Conservation (phyloP, 2,113 vertebrate species). For the Festucalex cinctus region DNA sequence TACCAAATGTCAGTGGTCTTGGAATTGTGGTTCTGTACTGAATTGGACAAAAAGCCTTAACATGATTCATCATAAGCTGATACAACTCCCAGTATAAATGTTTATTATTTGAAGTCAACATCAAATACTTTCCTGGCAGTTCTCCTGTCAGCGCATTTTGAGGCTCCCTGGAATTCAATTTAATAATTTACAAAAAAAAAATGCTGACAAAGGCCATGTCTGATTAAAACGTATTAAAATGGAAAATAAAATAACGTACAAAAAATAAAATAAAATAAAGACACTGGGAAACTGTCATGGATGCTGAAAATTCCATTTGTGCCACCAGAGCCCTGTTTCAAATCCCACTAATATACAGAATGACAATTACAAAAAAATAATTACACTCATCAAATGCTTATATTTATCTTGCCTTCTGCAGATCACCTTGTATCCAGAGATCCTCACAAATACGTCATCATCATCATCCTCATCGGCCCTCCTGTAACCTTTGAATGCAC, state of each 20-base stretch:
- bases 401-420: not conserved
- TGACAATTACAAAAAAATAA: not conserved
- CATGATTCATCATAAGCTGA: slow-evolving; percentile 21
- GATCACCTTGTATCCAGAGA: slow-evolving; percentile 51
- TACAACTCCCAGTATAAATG: slow-evolving; percentile 1
- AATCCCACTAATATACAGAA: not conserved
- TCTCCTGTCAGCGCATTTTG: not conserved
- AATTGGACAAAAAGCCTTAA: not conserved
- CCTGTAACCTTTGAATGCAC: slow-evolving; percentile 56
- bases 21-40: not conserved
- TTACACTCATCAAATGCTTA: not conserved
- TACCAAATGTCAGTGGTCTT: not conserved
- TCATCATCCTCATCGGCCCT: slow-evolving; percentile 54
- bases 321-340: too few species aligned
- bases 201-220: not conserved
- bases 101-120: slow-evolving; percentile 22
- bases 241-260: too few species aligned
- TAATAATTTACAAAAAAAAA: slow-evolving; percentile 21
- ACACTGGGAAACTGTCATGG: slow-evolving; percentile 9
- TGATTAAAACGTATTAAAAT: too few species aligned
- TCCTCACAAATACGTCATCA: slow-evolving; percentile 60
- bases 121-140: slow-evolving; percentile 30
- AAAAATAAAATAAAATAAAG: not conserved
- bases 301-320: slow-evolving; percentile 11
- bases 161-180: slow-evolving; percentile 31